Evolutionary conservation across 53 echinoderm and acorn worm species (phyloP).

Genomic region (Holothuria leucospilota): DNA sequence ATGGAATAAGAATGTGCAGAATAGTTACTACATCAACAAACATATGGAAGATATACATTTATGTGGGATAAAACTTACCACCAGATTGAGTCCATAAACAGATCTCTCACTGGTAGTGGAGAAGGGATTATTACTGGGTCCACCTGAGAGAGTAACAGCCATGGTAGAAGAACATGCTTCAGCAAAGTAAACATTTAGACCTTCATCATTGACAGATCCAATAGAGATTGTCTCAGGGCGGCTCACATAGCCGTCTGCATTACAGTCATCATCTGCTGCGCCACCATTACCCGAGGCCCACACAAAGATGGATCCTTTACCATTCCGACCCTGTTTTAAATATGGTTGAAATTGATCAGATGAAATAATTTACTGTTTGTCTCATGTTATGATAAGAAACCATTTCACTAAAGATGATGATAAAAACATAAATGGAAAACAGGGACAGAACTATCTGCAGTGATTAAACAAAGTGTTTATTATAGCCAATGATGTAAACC

Average conservation of each 20-base stretch:
- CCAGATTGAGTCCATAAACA: constrained; percentile 66
- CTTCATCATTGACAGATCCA: constrained; percentile 88
- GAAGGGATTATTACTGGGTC: constrained; percentile 48
- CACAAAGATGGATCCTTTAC: constrained; percentile 92
- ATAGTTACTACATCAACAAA: too few relatives aligned
- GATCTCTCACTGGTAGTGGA: constrained; percentile 22
- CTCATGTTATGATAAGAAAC: too few relatives aligned
- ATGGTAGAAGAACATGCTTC: constrained; percentile 91
- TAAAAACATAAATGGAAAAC: too few relatives aligned
- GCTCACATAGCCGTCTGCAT: constrained; percentile 93
- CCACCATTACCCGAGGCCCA: constrained; percentile 99
- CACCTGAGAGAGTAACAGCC: constrained; percentile 92
- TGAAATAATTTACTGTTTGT: background rate
- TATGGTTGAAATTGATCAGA: background rate
- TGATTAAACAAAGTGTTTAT: too few relatives aligned
- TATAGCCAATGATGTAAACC: too few relatives aligned
- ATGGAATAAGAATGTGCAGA: too few relatives aligned
- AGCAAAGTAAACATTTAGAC: constrained; percentile 75
- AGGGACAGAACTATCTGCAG: too few relatives aligned
- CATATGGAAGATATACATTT: too few relatives aligned
- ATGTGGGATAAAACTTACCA: constrained; percentile 58
- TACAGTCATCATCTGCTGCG: constrained; percentile 78
- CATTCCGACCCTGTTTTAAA: constrained; percentile 83
- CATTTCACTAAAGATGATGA: too few relatives aligned
- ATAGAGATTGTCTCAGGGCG: constrained; percentile 92